phyloP scores from a whole-genome alignment of 2,113 vertebrate species.

The Callionymus lyra region DNA sequence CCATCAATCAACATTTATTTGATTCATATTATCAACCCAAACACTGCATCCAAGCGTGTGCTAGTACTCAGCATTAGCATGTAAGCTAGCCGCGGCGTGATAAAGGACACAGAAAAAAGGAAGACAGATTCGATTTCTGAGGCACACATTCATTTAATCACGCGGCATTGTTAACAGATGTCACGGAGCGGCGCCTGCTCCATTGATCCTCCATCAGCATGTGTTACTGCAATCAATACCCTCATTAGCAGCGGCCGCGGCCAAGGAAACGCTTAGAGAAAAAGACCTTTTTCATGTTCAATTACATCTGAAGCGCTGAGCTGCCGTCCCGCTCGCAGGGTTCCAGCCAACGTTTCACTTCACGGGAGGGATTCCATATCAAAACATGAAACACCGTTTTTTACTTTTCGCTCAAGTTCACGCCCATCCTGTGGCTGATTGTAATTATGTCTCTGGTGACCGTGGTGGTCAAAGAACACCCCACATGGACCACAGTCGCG shows the following conservation, averaged over 20 bases:
- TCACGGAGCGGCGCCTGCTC: constrained; percentile 29
- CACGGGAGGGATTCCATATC: constrained; percentile 13
- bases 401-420: constrained; percentile 13
- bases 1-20: too few relatives aligned
- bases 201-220: constrained; percentile 58
- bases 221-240: constrained; percentile 53
- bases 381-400: constrained; percentile 24
- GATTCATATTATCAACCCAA: too few relatives aligned
- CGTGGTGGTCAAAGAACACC: constrained; percentile 7
- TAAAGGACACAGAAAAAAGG: constrained; percentile 17
- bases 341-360: constrained; percentile 16
- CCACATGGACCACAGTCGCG: too few relatives aligned
- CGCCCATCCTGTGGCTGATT: constrained; percentile 31
- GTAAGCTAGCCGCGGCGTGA: constrained; percentile 27
- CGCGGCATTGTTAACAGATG: constrained; percentile 65
- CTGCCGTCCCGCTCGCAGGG: constrained; percentile 25
- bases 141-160: constrained; percentile 54
- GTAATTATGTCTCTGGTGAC: constrained; percentile 28
- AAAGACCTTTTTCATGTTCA: constrained; percentile 38
- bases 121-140: constrained; percentile 44
- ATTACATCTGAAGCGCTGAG: constrained; percentile 24
- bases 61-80: constrained; percentile 8
- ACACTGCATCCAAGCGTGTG: too few relatives aligned
- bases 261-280: constrained; percentile 35
- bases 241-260: constrained; percentile 46